Evolutionary conservation across 2,888 invertebrate species (phyloP).

Genomic region (Pachliopta kotzebuea): DNA sequence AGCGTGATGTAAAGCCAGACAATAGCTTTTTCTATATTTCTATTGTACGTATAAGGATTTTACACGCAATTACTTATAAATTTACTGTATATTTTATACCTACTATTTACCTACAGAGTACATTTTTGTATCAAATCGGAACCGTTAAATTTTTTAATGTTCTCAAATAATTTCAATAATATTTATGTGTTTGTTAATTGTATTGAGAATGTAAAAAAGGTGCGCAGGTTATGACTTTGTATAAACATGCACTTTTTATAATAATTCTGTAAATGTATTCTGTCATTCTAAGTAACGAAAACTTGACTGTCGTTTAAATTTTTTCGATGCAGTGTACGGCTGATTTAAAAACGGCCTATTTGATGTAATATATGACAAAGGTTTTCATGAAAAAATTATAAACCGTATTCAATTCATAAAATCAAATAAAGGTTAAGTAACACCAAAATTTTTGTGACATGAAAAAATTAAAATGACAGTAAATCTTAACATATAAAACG

Average conservation of each 20-base stretch:
- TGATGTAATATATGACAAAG: background rate
- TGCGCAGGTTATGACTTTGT: conserved; percentile 20
- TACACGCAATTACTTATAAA: conserved; percentile 65
- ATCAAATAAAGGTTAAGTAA: background rate
- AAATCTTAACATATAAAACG: conserved; percentile 28
- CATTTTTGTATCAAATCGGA: conserved; percentile 39
- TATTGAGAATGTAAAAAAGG: conserved; percentile 18
- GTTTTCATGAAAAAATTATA: background rate
- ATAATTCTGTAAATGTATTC: conserved; percentile 23
- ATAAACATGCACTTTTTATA: conserved; percentile 23
- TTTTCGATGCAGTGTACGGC: background rate
- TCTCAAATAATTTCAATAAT: conserved; percentile 33
- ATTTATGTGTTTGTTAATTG: conserved; percentile 17
- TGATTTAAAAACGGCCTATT: background rate
- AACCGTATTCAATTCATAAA: background rate
- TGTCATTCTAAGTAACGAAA: conserved; percentile 18
- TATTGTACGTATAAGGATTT: conserved; percentile 67
- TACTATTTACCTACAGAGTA: conserved; percentile 50
- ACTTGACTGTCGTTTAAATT: conserved; percentile 22
- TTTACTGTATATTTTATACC: conserved; percentile 70
- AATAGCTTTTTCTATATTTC: conserved; percentile 76
- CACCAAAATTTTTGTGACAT: background rate
- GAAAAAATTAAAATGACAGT: conserved; percentile 23
- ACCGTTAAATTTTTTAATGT: conserved; percentile 32
- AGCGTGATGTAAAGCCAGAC: conserved; percentile 64